Percentiles rank a stretch among this genome's conserved stretches.
These are phyloP conservation scores for Halichoeres trimaculatus DNA, from an alignment of 2,113 vertebrate species.

Conservation along the genomic window DNA sequence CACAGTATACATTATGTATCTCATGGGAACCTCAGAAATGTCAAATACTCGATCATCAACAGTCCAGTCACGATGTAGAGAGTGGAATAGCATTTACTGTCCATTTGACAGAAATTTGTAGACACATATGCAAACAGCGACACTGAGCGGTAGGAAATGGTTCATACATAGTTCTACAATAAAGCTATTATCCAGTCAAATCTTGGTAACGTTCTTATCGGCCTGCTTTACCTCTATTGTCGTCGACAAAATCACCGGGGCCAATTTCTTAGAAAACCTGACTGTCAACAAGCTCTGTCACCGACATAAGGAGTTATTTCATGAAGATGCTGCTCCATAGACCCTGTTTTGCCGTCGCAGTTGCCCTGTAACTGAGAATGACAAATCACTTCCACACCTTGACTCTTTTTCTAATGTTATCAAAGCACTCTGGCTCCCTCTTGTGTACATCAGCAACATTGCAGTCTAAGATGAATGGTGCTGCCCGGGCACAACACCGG, in stretches of 20 bases:
- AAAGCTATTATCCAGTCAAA: background rate
- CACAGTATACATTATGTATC: conserved; percentile 25
- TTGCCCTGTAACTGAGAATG: background rate
- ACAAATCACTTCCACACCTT: background rate
- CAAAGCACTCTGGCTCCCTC: conserved; percentile 8
- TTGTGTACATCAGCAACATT: conserved; percentile 23
- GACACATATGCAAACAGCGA: conserved; percentile 31
- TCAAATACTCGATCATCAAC: conserved; percentile 51
- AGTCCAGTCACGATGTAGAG: conserved; percentile 65
- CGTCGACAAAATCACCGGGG: no score
- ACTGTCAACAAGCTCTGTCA: background rate
- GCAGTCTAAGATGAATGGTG: background rate
- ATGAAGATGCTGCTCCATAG: background rate
- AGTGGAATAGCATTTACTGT: conserved; percentile 49
- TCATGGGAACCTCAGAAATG: conserved; percentile 53
- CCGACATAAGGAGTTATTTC: background rate
- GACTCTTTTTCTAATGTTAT: background rate
- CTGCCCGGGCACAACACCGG: no score
- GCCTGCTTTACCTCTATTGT: background rate
- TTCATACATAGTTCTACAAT: background rate
- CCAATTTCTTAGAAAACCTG: no score
- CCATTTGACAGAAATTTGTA: background rate
- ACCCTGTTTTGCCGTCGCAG: background rate
- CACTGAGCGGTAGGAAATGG: conserved; percentile 14
- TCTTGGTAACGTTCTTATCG: background rate